Percentiles rank a stretch among this genome's conserved stretches.
Evolutionary conservation across 2,797 vertebrate species (phyloP).

Genomic region (Sebastes alutus): DNA sequence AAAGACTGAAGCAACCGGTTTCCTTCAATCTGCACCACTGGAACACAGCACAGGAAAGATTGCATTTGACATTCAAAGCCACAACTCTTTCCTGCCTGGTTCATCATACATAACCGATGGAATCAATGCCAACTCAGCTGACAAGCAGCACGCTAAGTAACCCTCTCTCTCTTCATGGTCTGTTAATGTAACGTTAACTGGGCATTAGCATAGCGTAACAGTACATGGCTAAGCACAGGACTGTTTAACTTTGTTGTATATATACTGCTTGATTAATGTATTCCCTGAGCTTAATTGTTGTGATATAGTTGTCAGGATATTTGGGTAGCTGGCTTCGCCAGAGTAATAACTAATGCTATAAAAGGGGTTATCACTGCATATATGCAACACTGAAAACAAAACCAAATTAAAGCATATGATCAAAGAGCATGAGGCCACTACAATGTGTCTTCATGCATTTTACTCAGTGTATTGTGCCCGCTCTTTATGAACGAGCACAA

Average conservation of each 20-base stretch:
- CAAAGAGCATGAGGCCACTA: too few relatives aligned
- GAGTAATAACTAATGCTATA: too few relatives aligned
- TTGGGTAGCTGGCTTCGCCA: background rate
- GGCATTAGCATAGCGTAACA: background rate
- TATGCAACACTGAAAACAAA: too few relatives aligned
- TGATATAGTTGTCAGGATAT: background rate
- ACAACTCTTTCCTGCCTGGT: background rate
- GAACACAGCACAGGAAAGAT: background rate
- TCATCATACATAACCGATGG: background rate
- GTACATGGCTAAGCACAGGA: background rate
- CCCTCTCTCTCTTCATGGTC: background rate
- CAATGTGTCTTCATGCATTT: accelerated
- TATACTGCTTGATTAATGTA: background rate
- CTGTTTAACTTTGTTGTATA: background rate
- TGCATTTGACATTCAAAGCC: background rate
- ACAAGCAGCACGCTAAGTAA: background rate
- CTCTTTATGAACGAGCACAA: too few relatives aligned
- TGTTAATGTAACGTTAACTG: background rate
- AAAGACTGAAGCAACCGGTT: background rate
- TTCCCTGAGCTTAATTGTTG: background rate
- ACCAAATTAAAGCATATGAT: too few relatives aligned
- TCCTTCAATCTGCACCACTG: background rate
- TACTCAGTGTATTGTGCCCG: too few relatives aligned
- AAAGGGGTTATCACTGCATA: too few relatives aligned
- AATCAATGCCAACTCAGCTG: background rate